Percentiles rank a stretch among this genome's conserved stretches.
phyloP scores from a whole-genome alignment of 2,113 vertebrate species.

The Oostethus manadensis region DNA sequence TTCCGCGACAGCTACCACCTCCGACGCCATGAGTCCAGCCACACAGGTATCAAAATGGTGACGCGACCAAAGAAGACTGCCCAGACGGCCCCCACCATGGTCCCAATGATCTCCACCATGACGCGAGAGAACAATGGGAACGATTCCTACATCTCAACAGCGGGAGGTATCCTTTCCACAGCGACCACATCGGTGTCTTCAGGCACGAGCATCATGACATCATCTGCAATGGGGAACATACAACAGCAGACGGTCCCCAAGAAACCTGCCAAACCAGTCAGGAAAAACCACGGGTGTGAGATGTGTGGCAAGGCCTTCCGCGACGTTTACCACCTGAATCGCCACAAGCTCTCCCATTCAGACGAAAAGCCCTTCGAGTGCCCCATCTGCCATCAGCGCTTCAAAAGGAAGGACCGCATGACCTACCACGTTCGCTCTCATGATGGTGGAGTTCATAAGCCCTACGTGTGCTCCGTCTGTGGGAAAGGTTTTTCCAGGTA shows the following conservation, averaged over 20 bases:
- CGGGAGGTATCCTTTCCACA: conserved; percentile 92
- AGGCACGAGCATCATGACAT: conserved; percentile 67
- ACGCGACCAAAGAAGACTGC: conserved; percentile 94
- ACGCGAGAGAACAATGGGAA: conserved; percentile 86
- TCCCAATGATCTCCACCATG: conserved; percentile 93
- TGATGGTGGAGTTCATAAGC: conserved; percentile 96
- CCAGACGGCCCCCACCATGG: conserved; percentile 84
- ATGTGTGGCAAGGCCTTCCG: conserved; percentile 99
- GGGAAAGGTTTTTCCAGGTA: conserved; percentile 99
- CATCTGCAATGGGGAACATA: conserved; percentile 56
- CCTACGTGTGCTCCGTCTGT: conserved; percentile 96
- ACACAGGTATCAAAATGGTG: conserved; percentile 98
- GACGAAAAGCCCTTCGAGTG: conserved; percentile 98
- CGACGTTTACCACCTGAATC: conserved; percentile 98
- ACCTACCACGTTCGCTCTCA: conserved; percentile 99
- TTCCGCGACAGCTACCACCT: conserved; percentile 99
- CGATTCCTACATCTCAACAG: conserved; percentile 87
- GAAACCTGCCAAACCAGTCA: conserved; percentile 94
- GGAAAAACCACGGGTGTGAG: conserved; percentile 98
- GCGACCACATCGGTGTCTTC: conserved; percentile 92
- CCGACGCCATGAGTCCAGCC: conserved; percentile 96
- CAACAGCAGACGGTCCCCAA: conserved; percentile 81
- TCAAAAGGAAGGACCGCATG: conserved; percentile 99
- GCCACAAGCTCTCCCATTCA: conserved; percentile 98
- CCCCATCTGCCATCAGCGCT: conserved; percentile 97